Evolutionary conservation across 2,888 invertebrate species (phyloP).

Genomic region (Parnassius smintheus): DNA sequence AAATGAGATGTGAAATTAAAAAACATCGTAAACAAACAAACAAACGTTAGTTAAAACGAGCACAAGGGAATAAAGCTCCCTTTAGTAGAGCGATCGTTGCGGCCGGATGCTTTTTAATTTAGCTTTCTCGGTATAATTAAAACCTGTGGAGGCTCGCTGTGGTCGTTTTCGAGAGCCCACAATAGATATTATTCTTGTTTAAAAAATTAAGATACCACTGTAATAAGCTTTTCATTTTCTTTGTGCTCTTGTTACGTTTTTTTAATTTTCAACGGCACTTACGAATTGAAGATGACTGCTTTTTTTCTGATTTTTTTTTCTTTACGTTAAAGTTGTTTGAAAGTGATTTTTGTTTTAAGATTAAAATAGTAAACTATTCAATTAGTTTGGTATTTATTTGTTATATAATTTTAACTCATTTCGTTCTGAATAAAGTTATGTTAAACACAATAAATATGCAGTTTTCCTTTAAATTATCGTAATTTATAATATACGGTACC

Average conservation of each 20-base stretch:
- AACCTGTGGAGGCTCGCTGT: constrained; percentile 57
- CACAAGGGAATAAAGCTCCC: constrained; percentile 48
- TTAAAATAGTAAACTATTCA: no score
- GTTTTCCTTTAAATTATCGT: no score
- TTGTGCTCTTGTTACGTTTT: constrained; percentile 18
- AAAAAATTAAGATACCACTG: constrained; percentile 29
- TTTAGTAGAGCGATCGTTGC: constrained; percentile 55
- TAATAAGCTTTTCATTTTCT: constrained; percentile 28
- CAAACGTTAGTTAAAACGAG: constrained; percentile 50
- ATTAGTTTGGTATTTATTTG: no score
- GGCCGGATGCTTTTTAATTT: constrained; percentile 74
- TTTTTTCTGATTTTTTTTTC: no score
- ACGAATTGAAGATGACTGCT: no score
- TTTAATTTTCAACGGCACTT: constrained; percentile 24
- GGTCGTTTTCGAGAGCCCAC: constrained; percentile 54
- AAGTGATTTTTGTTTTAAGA: no score
- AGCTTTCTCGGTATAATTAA: constrained; percentile 74
- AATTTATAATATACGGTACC: no score
- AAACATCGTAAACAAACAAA: constrained; percentile 25
- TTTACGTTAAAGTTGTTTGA: no score
- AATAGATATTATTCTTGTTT: constrained; percentile 47
- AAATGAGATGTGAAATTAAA: constrained; percentile 18
- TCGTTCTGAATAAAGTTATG: no score
- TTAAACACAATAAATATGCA: no score
- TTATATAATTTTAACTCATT: no score